Percentiles rank a stretch among this genome's conserved stretches.
Conservation (phyloP, 2,888 invertebrate genomes). For the Hirtodrosophila trivittata region DNA sequence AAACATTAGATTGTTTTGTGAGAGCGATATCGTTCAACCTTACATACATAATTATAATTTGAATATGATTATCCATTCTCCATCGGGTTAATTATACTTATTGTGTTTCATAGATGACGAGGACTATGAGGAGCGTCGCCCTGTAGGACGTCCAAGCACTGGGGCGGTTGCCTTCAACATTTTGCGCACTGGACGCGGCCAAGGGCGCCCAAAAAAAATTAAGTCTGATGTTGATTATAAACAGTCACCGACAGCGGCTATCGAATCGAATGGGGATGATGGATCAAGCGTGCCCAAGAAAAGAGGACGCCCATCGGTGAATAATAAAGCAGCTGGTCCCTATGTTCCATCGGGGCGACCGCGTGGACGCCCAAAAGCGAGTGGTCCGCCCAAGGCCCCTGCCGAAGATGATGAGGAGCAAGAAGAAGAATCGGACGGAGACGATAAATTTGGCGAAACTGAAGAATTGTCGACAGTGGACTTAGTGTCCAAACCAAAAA, state of each 20-base stretch:
- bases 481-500: slow-evolving; percentile 46
- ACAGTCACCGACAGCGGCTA: slow-evolving; percentile 8
- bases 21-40: too few species aligned
- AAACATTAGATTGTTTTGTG: too few species aligned
- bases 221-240: not conserved
- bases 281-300: slow-evolving; percentile 38
- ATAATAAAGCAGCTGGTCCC: slow-evolving; percentile 1
- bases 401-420: slow-evolving; percentile 8
- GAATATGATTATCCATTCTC: too few species aligned
- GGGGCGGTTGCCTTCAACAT: slow-evolving; percentile 76
- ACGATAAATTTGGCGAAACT: slow-evolving; percentile 14
- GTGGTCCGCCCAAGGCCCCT: not conserved
- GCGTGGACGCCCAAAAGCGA: slow-evolving; percentile 75
- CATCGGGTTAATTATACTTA: not conserved
- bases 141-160: slow-evolving; percentile 74
- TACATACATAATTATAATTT: too few species aligned
- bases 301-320: slow-evolving; percentile 55
- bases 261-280: slow-evolving; percentile 39
- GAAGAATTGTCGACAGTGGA: slow-evolving; percentile 17
- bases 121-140: slow-evolving; percentile 62
- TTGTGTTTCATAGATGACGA: slow-evolving; percentile 38
- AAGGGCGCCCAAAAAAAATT: slow-evolving; percentile 73
- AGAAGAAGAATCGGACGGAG: slow-evolving; percentile 29
- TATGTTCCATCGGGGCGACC: slow-evolving; percentile 71
- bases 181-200: slow-evolving; percentile 70